A percentile compares a stretch with the other conserved stretches of the same genome.
These are phyloP conservation scores for Pseudochirops cupreus DNA, from an alignment of 2,797 vertebrate genomes.

Conservation along the genomic window DNA sequence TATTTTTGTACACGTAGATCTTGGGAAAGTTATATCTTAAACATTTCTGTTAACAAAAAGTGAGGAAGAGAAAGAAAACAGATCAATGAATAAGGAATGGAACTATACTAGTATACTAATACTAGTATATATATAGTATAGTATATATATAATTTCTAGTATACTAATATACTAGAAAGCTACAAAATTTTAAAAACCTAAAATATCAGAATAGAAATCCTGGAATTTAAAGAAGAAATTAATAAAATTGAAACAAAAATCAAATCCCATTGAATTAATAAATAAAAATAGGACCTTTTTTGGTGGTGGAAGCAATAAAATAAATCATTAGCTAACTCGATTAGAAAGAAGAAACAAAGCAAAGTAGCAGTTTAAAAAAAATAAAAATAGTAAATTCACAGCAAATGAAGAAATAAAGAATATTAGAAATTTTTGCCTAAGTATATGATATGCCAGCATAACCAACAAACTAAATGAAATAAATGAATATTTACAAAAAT, in stretches of 20 bases:
- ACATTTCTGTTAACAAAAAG: not conserved
- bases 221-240: not conserved
- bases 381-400: not conserved
- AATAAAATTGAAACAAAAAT: not conserved
- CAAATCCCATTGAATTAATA: not conserved
- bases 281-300: not conserved
- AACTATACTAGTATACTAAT: not conserved
- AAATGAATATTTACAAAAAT: not conserved
- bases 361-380: not conserved
- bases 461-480: not conserved
- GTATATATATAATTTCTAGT: no score
- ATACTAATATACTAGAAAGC: not conserved
- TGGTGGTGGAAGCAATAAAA: not conserved
- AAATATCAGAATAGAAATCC: not conserved
- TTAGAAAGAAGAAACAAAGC: not conserved
- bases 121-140: no score
- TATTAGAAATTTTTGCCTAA: not conserved
- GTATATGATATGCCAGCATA: not conserved
- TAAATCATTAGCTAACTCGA: not conserved
- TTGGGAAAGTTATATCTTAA: not conserved
- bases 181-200: not conserved
- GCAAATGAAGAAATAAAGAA: not conserved
- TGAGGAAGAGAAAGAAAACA: not conserved
- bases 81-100: not conserved
- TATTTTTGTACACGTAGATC: no score